Base-by-base conservation (phyloP, 2,888 invertebrate genomes). In the Mythimna albipuncta region DNA sequence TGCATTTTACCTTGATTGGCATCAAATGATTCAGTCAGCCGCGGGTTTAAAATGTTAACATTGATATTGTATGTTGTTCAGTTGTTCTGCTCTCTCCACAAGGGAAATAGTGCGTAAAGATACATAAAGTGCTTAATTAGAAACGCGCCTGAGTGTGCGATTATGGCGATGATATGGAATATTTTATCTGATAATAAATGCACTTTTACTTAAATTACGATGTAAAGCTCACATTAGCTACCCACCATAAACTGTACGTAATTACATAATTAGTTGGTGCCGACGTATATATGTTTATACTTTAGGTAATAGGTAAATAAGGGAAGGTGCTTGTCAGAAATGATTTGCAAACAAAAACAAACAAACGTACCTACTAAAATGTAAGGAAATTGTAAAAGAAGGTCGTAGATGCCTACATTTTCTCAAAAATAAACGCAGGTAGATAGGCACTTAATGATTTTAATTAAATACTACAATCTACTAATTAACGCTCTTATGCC, bases 91-190 rank as follows among this genome's bases (percentile, higher is more conserved):
- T 81, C 79, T 79, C 74, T 69, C 44, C 74, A 65, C 73, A 54
- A 11, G 19, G 47, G 66, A 79, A 83, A 66, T 74, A 83, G 83
- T 74, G 66, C 83, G 67, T 82, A 64, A 81, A 83, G 80, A 83
- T 81, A 81, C 52, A 64, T 41, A 67, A 69, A 82, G 73, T 57
- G 63, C 63, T 79, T 79, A 82, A 74, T 83, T 83, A 79, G 64
- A 62, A 73, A 69, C 13, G 69, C 58, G 50, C 35, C n/a, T 58
- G 58, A 82, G 74, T 79, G 66, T 66, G 79, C 32, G 74, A 79
- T 79, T 83, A 75, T 55, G 38, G 61, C 64, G 83, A 79, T 68
- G 83, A 83, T 70, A 83, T 52, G 64, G 44, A 69, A 69, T 64
- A 66, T 61, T 63, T 80, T 80, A 82, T 80, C 83, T 64, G 79